A percentile compares a stretch with the other conserved stretches of the same genome.
phyloP scores from a whole-genome alignment of 2,113 vertebrate genomes.

The Neolamprologus devosi region DNA sequence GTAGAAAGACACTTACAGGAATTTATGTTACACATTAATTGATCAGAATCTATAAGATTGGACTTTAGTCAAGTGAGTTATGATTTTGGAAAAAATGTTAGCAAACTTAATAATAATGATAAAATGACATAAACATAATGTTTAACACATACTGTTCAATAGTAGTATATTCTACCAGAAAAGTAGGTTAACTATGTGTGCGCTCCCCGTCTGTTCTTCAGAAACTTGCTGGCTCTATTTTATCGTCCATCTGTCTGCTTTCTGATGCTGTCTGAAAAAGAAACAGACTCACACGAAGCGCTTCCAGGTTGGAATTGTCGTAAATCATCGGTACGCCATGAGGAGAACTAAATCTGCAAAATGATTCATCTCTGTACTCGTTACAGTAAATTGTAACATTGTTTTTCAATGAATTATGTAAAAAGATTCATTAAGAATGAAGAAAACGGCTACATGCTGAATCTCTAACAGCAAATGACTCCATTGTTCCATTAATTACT shows the following conservation, averaged over 20 bases:
- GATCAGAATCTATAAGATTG: not conserved
- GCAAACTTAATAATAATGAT: not conserved
- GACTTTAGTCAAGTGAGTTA: not conserved
- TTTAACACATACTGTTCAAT: not conserved
- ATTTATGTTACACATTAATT: not conserved
- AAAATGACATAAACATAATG: not conserved
- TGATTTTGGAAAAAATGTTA: not conserved
- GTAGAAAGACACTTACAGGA: not conserved
- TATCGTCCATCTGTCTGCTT: not conserved
- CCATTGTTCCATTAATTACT: not conserved
- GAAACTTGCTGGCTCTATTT: not conserved
- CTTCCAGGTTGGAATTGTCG: not conserved
- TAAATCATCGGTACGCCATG: not conserved
- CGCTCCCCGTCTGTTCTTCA: not conserved
- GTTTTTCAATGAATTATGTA: not conserved
- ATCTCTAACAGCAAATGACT: not conserved
- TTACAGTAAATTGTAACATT: not conserved
- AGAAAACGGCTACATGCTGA: not conserved
- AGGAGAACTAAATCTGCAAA: not conserved
- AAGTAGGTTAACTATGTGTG: not conserved
- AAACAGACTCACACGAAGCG: not conserved
- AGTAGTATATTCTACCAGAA: not conserved
- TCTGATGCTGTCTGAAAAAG: conserved; percentile 1
- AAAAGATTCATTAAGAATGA: not conserved
- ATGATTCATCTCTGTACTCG: not conserved